Evolutionary conservation across 2,888 invertebrate species (phyloP).

Genomic region (Ophioninae sp.): DNA sequence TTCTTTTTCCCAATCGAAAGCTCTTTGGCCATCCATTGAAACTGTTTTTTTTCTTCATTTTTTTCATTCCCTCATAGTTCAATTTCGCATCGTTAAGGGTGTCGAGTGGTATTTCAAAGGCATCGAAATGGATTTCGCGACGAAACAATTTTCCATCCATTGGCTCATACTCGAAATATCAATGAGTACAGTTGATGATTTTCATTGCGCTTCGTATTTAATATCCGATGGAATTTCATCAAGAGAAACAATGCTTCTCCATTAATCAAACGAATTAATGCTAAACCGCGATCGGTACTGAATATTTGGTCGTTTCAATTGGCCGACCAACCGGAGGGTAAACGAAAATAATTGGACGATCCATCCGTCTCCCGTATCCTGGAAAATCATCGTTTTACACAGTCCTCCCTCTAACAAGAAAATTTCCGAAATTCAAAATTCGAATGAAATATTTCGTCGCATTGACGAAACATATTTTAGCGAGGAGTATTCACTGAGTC

Average conservation of each 20-base stretch:
- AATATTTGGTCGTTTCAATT: not conserved
- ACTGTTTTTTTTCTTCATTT: not conserved
- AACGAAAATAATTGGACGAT: not conserved
- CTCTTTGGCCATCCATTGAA: not conserved
- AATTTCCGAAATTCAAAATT: not conserved
- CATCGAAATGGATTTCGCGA: not conserved
- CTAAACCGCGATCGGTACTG: not conserved
- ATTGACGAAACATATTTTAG: not conserved
- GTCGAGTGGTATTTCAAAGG: conserved; percentile 16
- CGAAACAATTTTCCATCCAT: not conserved
- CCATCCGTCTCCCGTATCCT: not conserved
- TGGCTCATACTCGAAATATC: not conserved
- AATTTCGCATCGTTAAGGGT: conserved; percentile 24
- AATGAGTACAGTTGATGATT: not conserved
- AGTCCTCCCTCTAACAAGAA: not conserved
- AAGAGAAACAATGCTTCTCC: not conserved
- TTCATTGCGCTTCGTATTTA: not conserved
- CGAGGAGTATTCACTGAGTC: not conserved
- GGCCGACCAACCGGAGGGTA: not conserved
- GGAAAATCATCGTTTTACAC: not conserved
- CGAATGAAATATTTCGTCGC: not conserved
- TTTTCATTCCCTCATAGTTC: not conserved
- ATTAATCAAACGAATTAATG: conserved; percentile 7
- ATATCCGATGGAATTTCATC: not conserved
- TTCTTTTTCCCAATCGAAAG: not conserved